Percentiles rank a stretch among this genome's conserved stretches.
Evolutionary conservation across 2,797 vertebrate genomes (phyloP).

Genomic region (Neomorphus geoffroyi): DNA sequence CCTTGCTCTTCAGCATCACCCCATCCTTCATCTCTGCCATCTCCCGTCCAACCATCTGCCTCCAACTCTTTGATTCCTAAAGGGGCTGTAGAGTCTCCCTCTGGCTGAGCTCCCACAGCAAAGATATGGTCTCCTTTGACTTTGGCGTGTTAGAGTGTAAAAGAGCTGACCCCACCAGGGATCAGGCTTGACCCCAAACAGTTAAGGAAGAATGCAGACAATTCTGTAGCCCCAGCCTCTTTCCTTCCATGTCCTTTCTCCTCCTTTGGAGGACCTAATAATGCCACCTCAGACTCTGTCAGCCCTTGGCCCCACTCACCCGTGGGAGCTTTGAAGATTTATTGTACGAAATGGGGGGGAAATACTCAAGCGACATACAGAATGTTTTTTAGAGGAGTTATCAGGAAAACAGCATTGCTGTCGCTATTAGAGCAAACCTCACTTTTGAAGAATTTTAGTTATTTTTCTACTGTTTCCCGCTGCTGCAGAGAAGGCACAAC

Average conservation of each 20-base stretch:
- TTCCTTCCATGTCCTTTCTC: neutral
- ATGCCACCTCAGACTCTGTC: neutral
- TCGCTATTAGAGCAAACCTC: neutral
- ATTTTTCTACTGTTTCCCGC: neutral
- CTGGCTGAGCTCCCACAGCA: neutral
- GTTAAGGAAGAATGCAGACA: conserved; percentile 75
- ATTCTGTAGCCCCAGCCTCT: neutral
- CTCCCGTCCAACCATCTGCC: neutral
- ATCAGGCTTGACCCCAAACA: conserved; percentile 89
- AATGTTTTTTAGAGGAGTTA: neutral
- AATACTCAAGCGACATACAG: neutral
- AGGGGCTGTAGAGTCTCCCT: neutral
- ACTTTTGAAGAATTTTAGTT: neutral
- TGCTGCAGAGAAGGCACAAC: neutral
- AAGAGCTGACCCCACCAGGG: conserved; percentile 79
- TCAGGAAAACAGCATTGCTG: neutral
- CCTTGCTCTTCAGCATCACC: neutral
- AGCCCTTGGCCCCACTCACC: neutral
- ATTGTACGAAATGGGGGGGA: neutral
- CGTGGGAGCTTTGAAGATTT: neutral
- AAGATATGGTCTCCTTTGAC: conserved; percentile 81
- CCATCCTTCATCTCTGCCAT: fast-evolving
- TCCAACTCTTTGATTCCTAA: fast-evolving
- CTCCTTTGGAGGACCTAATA: neutral
- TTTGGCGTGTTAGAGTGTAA: conserved; percentile 86